Conservation (phyloP, 2,113 vertebrate species). For the Ancistrus triradiatus region DNA sequence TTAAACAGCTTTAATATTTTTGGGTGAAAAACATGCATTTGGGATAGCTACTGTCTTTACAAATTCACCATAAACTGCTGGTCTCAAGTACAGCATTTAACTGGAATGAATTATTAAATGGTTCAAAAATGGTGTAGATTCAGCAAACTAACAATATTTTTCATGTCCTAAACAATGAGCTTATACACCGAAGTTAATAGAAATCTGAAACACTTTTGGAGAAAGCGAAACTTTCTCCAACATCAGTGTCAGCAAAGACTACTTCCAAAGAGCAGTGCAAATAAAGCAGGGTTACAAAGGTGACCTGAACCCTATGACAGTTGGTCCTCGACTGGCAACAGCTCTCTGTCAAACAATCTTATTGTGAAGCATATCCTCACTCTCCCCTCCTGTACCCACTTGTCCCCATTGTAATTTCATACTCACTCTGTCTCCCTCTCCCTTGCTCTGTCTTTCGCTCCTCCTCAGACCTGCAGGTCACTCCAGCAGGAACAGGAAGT, state of each 20-base stretch:
- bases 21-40: not conserved
- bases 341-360: conserved; percentile 15
- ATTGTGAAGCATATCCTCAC: conserved; percentile 11
- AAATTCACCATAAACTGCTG: not conserved
- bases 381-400: conserved; percentile 24
- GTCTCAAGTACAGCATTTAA: too few species aligned
- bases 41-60: not conserved
- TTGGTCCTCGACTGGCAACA: conserved; percentile 23
- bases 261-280: conserved; percentile 24
- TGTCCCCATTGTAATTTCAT: conserved; percentile 33
- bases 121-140: not conserved
- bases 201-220: too few species aligned
- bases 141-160: not conserved
- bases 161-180: conserved; percentile 3
- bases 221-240: too few species aligned
- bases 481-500: conserved; percentile 46
- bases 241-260: not conserved
- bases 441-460: conserved; percentile 30
- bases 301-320: conserved; percentile 33
- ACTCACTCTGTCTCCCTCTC: conserved; percentile 35
- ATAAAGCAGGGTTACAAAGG: conserved; percentile 25
- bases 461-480: conserved; percentile 44
- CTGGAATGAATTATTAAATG: not conserved
- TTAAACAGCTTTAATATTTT: conserved; percentile 6
- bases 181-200: conserved; percentile 5